Evolutionary conservation across 2,888 invertebrate genomes (phyloP).

Genomic region (Phengaris alcon): DNA sequence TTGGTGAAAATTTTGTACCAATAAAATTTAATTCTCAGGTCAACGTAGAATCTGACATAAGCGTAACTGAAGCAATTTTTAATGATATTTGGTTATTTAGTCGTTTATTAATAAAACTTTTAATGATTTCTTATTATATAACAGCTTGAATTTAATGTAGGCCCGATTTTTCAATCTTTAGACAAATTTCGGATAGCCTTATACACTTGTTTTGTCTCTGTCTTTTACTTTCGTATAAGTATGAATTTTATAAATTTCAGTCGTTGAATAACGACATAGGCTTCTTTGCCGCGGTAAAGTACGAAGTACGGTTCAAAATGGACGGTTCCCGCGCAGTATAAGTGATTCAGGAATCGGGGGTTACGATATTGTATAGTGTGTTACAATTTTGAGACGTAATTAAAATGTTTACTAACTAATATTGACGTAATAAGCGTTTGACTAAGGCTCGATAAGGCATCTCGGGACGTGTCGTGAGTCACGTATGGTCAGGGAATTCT

Average conservation of each 20-base stretch:
- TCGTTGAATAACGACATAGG: too few species aligned
- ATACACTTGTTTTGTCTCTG: too few species aligned
- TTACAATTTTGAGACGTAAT: constrained; percentile 2
- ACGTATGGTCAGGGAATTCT: neutral
- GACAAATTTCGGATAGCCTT: too few species aligned
- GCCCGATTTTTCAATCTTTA: too few species aligned
- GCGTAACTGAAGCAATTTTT: neutral
- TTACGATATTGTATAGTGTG: neutral
- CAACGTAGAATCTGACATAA: neutral
- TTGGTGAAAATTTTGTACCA: constrained; percentile 5
- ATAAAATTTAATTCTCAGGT: neutral
- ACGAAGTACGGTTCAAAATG: too few species aligned
- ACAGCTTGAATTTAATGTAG: too few species aligned
- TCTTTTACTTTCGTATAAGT: too few species aligned
- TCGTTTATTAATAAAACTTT: neutral
- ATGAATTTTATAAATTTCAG: too few species aligned
- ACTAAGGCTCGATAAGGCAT: neutral
- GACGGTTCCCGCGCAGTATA: too few species aligned
- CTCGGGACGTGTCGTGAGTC: neutral
- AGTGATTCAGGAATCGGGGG: too few species aligned
- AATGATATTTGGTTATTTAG: neutral
- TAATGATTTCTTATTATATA: neutral
- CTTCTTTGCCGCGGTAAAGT: too few species aligned
- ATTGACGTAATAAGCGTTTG: neutral
- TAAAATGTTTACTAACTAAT: neutral